Evolutionary conservation across 2,797 vertebrate genomes (phyloP), one percentile per base, ranked within the genome.

Genomic region (Sebastes paucispinis): DNA sequence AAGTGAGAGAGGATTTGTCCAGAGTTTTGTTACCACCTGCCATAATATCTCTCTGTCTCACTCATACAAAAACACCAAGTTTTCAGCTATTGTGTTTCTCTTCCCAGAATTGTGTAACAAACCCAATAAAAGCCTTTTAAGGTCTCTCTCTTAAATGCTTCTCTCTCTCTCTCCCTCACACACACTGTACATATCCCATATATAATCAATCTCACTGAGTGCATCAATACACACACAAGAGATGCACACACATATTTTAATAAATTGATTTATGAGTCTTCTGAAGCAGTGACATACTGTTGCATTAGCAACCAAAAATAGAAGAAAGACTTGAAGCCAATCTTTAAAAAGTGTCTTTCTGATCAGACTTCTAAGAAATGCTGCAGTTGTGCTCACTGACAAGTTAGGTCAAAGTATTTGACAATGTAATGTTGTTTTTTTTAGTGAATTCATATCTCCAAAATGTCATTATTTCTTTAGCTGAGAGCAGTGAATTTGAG

Each of bases 41-140:
- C 4, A n/a, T n/a, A 12, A 50, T 64, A 27, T 69, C 69, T 54
- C 58, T 54, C 22, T 5, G 3, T 27, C 63, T 73, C 69, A 39
- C 47, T 66, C 71, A 2, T 0, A 31, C 13, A 54, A 55, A 81
- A 84, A 54, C 70, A 73, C 13, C 69, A 31, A 57, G 82, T 82
- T 76, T 88, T 83, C 86, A 11, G 27, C 66, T 80, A 87, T 87
- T 84, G 81, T 81, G 79, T 86, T 79, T 84, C 77, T 70, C 75
- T 92, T 93, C 92, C 89, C 83, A 84, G 87, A 90, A 90, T 62
- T 79, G 71, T 72, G 20, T 25, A 64, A 81, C 70, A 86, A 87
- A 87, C 39, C 59, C 34, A 81, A 73, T 85, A 88, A 91, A 85
- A 90, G 72, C 67, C 70, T 83, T 70, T 79, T 63, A 20, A 16